These are phyloP conservation scores for Erinaceus europaeus DNA, from an alignment of 2,113 vertebrate species.

Conservation along the genomic window DNA sequence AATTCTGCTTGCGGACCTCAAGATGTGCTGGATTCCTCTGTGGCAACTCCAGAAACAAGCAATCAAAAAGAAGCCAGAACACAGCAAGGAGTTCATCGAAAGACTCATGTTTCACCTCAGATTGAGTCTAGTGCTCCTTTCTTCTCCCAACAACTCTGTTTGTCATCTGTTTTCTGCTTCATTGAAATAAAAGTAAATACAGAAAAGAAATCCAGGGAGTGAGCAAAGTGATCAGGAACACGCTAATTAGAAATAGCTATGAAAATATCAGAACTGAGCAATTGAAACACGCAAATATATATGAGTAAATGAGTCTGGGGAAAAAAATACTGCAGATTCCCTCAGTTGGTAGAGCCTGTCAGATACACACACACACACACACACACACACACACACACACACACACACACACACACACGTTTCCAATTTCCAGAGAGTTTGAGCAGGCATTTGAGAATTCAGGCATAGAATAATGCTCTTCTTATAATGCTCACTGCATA, in stretches of 20 bases:
- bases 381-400: too few relatives aligned
- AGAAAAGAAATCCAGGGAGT: conserved; percentile 30
- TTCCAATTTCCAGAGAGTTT: conserved; percentile 42
- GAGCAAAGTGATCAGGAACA: not conserved
- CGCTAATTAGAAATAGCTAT: conserved; percentile 23
- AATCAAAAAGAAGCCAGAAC: not conserved
- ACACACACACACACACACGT: too few relatives aligned
- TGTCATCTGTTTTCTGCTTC: not conserved
- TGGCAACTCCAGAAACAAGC: not conserved
- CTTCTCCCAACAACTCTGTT: not conserved
- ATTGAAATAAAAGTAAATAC: not conserved
- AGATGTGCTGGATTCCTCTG: not conserved
- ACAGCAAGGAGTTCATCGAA: not conserved
- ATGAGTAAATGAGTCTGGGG: conserved; percentile 9
- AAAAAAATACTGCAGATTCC: not conserved
- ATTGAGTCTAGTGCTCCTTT: not conserved
- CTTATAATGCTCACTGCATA: not conserved
- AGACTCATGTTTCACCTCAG: conserved; percentile 22
- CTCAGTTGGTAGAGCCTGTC: not conserved
- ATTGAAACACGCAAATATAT: conserved; percentile 8
- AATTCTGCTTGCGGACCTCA: conserved; percentile 43
- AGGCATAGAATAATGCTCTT: not conserved
- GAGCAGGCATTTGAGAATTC: not conserved
- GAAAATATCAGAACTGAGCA: conserved; percentile 38
- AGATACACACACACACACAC: too few relatives aligned